These are phyloP conservation scores for Stegastes partitus DNA, from an alignment of 2,113 vertebrate genomes.

Conservation along the genomic window DNA sequence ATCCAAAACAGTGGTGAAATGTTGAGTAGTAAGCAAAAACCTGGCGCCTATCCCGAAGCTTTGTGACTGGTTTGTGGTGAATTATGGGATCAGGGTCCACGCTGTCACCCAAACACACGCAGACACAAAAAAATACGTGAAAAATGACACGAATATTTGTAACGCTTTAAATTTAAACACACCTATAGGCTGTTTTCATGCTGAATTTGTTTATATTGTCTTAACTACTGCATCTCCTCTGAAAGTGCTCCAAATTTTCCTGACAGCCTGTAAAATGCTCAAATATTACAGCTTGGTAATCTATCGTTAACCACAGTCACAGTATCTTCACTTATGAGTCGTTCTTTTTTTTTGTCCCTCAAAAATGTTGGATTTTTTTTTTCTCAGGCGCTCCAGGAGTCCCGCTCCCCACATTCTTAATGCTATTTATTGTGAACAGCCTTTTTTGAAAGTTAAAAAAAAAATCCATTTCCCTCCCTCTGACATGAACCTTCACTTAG, in stretches of 20 bases:
- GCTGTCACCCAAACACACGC: background rate
- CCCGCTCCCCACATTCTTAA: background rate
- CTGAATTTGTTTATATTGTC: too few relatives aligned
- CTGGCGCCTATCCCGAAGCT: too few relatives aligned
- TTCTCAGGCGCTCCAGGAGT: slow-evolving; percentile 17
- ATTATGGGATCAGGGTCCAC: too few relatives aligned
- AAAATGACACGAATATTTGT: background rate
- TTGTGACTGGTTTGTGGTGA: background rate
- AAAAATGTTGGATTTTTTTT: slow-evolving; percentile 1
- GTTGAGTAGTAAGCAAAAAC: background rate
- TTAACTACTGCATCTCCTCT: too few relatives aligned
- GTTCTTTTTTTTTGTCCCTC: background rate
- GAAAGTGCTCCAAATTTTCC: background rate
- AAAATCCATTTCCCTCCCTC: slow-evolving; percentile 24
- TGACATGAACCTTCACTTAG: slow-evolving; percentile 68
- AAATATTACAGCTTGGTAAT: slow-evolving; percentile 6
- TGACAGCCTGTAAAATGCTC: background rate
- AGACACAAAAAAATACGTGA: background rate
- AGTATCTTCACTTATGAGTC: background rate
- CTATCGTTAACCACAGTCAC: background rate
- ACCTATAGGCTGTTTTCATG: background rate
- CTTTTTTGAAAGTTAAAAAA: slow-evolving; percentile 21
- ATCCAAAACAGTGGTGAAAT: too few relatives aligned
- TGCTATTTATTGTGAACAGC: slow-evolving; percentile 29
- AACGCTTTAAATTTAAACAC: background rate